Evolutionary conservation across 2,113 vertebrate genomes (phyloP).

Genomic region (Gallinago undulata): DNA sequence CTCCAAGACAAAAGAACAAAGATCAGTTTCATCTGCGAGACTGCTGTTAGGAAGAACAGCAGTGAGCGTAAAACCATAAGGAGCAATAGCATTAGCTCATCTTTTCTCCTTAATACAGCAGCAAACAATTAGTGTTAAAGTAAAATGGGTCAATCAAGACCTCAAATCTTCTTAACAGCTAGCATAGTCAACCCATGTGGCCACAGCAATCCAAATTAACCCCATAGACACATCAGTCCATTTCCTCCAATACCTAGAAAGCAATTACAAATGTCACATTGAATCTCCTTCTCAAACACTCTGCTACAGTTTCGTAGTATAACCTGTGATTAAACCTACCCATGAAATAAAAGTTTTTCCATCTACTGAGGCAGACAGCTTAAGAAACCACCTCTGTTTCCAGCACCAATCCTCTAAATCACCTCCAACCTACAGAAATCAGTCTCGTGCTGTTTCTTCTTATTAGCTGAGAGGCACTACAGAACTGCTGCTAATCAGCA

Average conservation of each 20-base stretch:
- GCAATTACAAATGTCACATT: conserved; percentile 19
- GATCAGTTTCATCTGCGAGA: background rate
- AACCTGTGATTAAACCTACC: background rate
- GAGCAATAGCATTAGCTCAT: conserved; percentile 18
- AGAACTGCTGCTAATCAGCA: background rate
- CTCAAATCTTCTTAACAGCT: conserved; percentile 54
- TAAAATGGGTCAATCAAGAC: conserved; percentile 59
- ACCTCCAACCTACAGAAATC: background rate
- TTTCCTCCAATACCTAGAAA: background rate
- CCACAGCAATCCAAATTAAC: conserved; percentile 42
- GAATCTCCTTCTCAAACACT: background rate
- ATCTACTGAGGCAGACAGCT: background rate
- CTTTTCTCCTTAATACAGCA: conserved; percentile 18
- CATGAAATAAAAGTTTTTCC: background rate
- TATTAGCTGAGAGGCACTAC: background rate
- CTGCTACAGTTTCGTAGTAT: background rate
- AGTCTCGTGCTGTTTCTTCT: background rate
- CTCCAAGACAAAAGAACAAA: conserved; percentile 45
- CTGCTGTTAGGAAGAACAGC: background rate
- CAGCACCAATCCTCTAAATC: background rate
- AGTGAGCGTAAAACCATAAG: background rate
- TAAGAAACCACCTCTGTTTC: background rate
- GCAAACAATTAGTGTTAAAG: conserved; percentile 53
- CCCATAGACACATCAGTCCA: background rate
- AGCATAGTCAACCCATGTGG: conserved; percentile 28